These are phyloP conservation scores for Elysia chlorotica DNA, from an alignment of 1,140 invertebrate genomes.

Conservation along the genomic window DNA sequence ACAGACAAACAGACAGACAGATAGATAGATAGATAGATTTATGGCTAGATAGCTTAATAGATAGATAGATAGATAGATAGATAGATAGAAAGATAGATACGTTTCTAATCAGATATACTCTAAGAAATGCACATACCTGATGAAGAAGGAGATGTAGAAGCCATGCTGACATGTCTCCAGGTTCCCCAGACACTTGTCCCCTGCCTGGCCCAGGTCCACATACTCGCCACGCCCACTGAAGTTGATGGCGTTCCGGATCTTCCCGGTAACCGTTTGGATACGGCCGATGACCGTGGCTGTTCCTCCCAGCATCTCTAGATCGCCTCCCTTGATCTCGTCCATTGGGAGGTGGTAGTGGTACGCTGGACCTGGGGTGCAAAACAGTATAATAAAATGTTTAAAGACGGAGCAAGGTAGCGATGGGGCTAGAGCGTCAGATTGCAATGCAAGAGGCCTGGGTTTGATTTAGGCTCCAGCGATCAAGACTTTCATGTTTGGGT, in stretches of 20 bases:
- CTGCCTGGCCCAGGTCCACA: conserved; percentile 43
- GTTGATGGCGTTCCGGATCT: conserved; percentile 38
- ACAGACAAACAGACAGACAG: no score
- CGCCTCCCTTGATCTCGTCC: conserved; percentile 35
- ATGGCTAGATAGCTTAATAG: no score
- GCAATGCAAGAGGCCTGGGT: no score
- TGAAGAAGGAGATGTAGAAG: conserved; percentile 51
- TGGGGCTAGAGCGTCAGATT: no score
- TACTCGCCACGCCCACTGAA: conserved; percentile 44
- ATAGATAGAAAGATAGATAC: no score
- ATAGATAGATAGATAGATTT: no score
- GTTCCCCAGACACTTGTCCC: conserved; percentile 48
- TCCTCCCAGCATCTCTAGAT: conserved; percentile 30
- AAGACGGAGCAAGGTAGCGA: no score
- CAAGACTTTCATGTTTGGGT: no score
- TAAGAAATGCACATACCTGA: conserved; percentile 28
- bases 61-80: no score
- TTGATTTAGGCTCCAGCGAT: no score
- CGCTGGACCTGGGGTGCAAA: conserved; percentile 51
- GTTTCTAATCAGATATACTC: no score
- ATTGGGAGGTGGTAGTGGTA: conserved; percentile 50
- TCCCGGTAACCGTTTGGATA: conserved; percentile 35
- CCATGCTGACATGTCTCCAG: conserved; percentile 48
- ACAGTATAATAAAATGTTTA: no score
- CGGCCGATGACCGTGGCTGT: conserved; percentile 34